These are phyloP conservation scores for Drosophila equinoxialis DNA, from an alignment of 1,140 invertebrate genomes.

Conservation along the genomic window DNA sequence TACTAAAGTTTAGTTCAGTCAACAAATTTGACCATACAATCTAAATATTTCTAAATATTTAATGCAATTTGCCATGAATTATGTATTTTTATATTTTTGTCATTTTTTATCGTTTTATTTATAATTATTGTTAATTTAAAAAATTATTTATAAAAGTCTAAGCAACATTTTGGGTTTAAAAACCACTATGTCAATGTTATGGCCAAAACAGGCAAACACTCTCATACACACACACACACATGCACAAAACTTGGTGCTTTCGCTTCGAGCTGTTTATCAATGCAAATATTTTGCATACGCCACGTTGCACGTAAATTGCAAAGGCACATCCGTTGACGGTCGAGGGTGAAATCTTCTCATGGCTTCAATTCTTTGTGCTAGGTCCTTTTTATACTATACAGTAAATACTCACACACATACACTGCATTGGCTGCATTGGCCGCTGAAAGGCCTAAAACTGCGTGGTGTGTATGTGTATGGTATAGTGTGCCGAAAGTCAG, in stretches of 20 bases:
- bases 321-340: conserved; percentile 68
- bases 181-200: conserved; percentile 38
- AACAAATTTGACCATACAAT: too few species aligned
- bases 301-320: conserved; percentile 79
- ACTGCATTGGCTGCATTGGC: conserved; percentile 21
- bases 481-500: conserved; percentile 33
- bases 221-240: conserved; percentile 16
- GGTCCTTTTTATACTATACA: conserved; percentile 19
- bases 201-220: conserved; percentile 23
- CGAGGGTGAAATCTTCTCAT: conserved; percentile 28
- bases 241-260: conserved; percentile 23
- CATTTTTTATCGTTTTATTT: too few species aligned
- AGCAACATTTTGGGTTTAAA: conserved; percentile 26
- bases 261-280: conserved; percentile 74
- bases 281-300: conserved; percentile 81
- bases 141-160: conserved; percentile 5
- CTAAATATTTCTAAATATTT: too few species aligned
- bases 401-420: conserved; percentile 54
- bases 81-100: too few species aligned
- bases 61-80: too few species aligned
- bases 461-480: conserved; percentile 30
- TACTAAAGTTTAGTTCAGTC: too few species aligned
- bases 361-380: conserved; percentile 56
- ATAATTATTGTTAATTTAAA: not conserved
- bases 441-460: conserved; percentile 75